A percentile compares a stretch with the other conserved stretches of the same genome.
Conservation (phyloP, 2,888 invertebrate genomes). For the Drosophila neutralis region DNA sequence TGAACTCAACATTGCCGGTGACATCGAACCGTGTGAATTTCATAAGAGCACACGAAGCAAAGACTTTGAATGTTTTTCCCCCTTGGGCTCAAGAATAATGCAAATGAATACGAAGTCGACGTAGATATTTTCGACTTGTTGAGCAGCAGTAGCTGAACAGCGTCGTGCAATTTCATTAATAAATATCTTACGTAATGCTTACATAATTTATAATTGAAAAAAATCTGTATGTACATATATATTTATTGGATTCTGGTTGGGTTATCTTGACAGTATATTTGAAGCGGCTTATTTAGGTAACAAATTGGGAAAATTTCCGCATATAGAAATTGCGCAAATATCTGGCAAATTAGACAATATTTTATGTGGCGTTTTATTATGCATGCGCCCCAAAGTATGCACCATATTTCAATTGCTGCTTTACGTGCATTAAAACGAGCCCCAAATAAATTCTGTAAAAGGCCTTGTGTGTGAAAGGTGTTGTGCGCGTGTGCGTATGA, state of each 20-base stretch:
- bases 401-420: conserved; percentile 55
- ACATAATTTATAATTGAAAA: conserved; percentile 46
- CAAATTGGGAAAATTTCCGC: conserved; percentile 33
- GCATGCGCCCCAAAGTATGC: conserved; percentile 50
- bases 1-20: conserved; percentile 72
- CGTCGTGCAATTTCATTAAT: conserved; percentile 68
- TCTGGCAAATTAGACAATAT: conserved; percentile 64
- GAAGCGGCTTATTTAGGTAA: conserved; percentile 26
- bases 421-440: conserved; percentile 32
- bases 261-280: conserved; percentile 28
- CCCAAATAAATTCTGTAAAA: conserved; percentile 55
- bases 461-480: not conserved
- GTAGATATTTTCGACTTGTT: conserved; percentile 38
- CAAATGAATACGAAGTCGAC: conserved; percentile 32
- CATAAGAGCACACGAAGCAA: conserved; percentile 15
- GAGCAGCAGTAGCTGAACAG: conserved; percentile 50
- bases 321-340: conserved; percentile 44
- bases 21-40: conserved; percentile 65
- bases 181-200: conserved; percentile 55
- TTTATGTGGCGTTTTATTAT: conserved; percentile 54
- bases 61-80: not conserved
- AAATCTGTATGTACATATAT: conserved; percentile 13
- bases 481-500: conserved; percentile 2
- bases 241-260: conserved; percentile 13
- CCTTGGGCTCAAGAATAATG: conserved; percentile 31